Evolutionary conservation across 35 echinoderm and acorn worm genomes (phyloP).

Genomic region (Eucidaris tribuloides): DNA sequence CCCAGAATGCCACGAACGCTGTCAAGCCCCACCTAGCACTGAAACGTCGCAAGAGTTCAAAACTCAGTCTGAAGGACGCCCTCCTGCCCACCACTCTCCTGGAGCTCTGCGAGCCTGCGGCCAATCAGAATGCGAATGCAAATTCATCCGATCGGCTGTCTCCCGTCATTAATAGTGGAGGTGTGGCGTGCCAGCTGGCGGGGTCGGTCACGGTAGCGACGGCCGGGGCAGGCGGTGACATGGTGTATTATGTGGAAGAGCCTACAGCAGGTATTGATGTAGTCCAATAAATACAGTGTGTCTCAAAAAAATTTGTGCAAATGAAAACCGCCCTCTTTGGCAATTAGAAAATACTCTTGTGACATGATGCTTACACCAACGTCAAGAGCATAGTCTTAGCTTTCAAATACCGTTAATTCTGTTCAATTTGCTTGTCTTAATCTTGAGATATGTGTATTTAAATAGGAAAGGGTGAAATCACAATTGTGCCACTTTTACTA

Average conservation of each 20-base stretch:
- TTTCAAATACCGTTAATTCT: no score
- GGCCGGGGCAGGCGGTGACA: conserved; percentile 34
- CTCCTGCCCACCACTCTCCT: conserved; percentile 57
- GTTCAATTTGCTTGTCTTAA: no score
- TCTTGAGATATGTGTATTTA: no score
- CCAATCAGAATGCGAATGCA: conserved; percentile 13
- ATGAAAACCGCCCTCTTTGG: no score
- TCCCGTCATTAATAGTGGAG: not conserved
- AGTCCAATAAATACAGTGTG: no score
- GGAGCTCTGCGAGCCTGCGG: conserved; percentile 48
- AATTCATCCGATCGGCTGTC: not conserved
- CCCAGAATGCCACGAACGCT: not conserved
- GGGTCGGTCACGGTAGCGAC: not conserved
- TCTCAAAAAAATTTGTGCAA: no score
- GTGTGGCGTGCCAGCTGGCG: conserved; percentile 1
- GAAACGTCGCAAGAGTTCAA: conserved; percentile 83
- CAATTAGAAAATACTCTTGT: no score
- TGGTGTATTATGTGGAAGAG: conserved; percentile 81
- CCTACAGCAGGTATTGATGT: conserved; percentile 67
- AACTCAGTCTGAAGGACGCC: conserved; percentile 74
- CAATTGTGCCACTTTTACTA: no score
- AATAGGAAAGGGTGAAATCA: no score
- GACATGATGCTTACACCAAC: no score
- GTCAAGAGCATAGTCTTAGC: no score
- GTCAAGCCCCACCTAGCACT: conserved; percentile 62